phyloP scores from a whole-genome alignment of 2,888 invertebrate species.

The Eupelmus urozonus region DNA sequence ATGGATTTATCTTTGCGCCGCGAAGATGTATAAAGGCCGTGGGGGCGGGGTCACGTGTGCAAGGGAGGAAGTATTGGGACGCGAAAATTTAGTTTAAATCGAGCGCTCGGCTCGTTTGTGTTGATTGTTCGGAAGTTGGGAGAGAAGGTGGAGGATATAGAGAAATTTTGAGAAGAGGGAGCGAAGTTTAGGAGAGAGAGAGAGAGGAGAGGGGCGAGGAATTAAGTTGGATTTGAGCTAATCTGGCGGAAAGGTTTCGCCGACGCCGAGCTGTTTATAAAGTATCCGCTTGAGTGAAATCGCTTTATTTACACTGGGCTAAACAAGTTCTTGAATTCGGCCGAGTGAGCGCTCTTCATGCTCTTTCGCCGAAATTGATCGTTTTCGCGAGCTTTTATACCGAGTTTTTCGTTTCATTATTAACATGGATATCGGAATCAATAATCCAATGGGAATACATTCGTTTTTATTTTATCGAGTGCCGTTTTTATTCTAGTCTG shows the following conservation, averaged over 20 bases:
- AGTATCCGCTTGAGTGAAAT: constrained; percentile 3
- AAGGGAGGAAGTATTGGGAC: neutral
- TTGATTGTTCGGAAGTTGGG: constrained; percentile 36
- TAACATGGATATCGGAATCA: too few relatives aligned
- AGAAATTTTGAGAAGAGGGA: neutral
- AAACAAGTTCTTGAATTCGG: neutral
- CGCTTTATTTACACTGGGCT: neutral
- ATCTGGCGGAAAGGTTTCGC: constrained; percentile 7
- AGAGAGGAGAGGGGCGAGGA: too few relatives aligned
- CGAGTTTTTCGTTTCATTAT: too few relatives aligned
- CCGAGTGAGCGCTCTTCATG: too few relatives aligned
- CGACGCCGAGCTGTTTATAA: constrained; percentile 19
- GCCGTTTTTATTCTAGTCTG: too few relatives aligned
- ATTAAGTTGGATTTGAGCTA: constrained; percentile 29
- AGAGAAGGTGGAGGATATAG: too few relatives aligned
- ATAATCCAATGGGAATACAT: too few relatives aligned
- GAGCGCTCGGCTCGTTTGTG: constrained; percentile 27
- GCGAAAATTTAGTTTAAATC: constrained; percentile 39
- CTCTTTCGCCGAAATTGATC: too few relatives aligned
- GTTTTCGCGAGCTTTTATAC: too few relatives aligned
- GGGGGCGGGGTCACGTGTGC: neutral
- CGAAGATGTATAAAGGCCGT: constrained; percentile 31
- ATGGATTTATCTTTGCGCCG: constrained; percentile 43
- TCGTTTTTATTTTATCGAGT: too few relatives aligned
- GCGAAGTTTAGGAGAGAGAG: too few relatives aligned